Evolutionary conservation across 2,113 vertebrate species (phyloP).

Genomic region (Turnix velox): DNA sequence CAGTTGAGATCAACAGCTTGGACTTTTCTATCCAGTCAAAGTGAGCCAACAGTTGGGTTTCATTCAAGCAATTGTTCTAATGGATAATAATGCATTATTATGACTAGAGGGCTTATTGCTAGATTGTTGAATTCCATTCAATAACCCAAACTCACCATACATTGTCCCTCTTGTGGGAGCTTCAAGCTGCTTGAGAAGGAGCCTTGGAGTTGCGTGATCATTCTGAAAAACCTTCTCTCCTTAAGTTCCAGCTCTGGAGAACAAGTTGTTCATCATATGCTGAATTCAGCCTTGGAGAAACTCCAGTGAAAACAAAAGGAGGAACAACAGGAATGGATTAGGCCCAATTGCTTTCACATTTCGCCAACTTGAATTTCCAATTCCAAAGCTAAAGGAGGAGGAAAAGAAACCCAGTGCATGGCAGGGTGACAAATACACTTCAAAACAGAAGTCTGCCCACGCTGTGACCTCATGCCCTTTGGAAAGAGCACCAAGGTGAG

Average conservation of each 20-base stretch:
- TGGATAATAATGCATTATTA: slow-evolving; percentile 24
- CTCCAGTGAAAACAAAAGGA: slow-evolving; percentile 60
- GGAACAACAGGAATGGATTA: slow-evolving; percentile 55
- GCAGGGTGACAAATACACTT: background rate
- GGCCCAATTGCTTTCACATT: slow-evolving; percentile 59
- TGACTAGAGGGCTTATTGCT: slow-evolving; percentile 5
- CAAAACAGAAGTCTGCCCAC: background rate
- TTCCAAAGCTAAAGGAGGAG: background rate
- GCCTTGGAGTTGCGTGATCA: slow-evolving; percentile 19
- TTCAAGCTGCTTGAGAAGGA: slow-evolving; percentile 13
- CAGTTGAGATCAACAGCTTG: background rate
- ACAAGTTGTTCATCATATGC: slow-evolving; percentile 48
- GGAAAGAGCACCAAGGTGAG: background rate
- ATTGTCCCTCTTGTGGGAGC: background rate
- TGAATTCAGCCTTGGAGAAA: slow-evolving; percentile 46
- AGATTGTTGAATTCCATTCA: background rate
- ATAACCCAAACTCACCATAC: background rate
- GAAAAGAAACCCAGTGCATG: background rate
- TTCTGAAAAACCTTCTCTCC: slow-evolving; percentile 34
- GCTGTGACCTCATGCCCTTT: background rate
- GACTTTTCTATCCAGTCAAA: background rate
- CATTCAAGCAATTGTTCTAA: slow-evolving; percentile 38
- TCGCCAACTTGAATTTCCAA: slow-evolving; percentile 37
- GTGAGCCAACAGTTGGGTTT: slow-evolving; percentile 6
- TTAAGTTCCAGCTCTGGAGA: slow-evolving; percentile 17